These are phyloP conservation scores for Myzus persicae DNA, from an alignment of 1,140 invertebrate species.

Conservation along the genomic window DNA sequence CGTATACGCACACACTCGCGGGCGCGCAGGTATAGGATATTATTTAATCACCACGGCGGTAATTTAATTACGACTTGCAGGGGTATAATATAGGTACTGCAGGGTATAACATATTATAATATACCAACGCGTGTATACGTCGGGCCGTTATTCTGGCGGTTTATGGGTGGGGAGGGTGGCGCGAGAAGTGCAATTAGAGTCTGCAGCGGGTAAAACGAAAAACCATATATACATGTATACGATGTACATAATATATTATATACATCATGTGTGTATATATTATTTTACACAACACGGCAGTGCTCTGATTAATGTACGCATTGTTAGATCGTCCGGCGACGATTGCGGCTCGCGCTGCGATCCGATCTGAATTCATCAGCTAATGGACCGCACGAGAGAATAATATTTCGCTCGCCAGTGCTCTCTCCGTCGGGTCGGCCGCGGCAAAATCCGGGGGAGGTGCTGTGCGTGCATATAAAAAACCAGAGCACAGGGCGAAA, in stretches of 20 bases:
- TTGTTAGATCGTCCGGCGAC: conserved; percentile 35
- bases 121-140: not conserved
- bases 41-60: conserved; percentile 8
- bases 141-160: not conserved
- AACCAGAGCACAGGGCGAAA: not conserved
- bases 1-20: not conserved
- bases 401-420: not conserved
- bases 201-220: conserved; percentile 38
- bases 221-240: not conserved
- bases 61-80: conserved; percentile 29
- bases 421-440: not conserved
- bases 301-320: conserved; percentile 47
- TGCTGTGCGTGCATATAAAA: not conserved
- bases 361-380: conserved; percentile 45
- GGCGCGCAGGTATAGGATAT: not conserved
- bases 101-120: too few species aligned
- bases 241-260: too few species aligned
- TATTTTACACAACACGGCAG: not conserved
- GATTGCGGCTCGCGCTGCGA: conserved; percentile 10
- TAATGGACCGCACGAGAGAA: conserved; percentile 54
- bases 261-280: not conserved
- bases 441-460: not conserved
- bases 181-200: not conserved
- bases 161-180: not conserved
- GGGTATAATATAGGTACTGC: not conserved